These are phyloP conservation scores for Ahaetulla prasina DNA, from an alignment of 2,113 vertebrate genomes.

Conservation along the genomic window DNA sequence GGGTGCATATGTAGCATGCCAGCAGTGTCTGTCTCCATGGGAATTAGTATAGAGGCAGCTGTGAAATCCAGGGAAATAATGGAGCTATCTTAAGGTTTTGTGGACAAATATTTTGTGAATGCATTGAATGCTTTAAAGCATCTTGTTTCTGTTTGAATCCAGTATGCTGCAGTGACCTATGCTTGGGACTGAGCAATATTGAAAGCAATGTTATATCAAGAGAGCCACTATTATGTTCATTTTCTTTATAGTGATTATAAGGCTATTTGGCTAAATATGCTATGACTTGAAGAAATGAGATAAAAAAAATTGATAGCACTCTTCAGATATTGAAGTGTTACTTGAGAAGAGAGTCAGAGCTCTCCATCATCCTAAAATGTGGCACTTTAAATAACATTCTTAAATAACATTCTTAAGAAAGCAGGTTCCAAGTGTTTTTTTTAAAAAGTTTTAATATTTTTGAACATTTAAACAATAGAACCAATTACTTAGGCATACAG, in stretches of 20 bases:
- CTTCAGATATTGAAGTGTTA: background rate
- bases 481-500: background rate
- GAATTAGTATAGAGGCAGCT: background rate
- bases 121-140: background rate
- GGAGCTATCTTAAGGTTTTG: background rate
- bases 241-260: background rate
- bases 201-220: background rate
- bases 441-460: background rate
- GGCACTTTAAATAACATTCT: background rate
- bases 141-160: background rate
- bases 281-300: background rate
- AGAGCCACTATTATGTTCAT: background rate
- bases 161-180: background rate
- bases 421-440: background rate
- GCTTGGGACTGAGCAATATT: background rate
- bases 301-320: background rate
- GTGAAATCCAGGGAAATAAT: background rate
- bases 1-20: background rate
- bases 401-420: background rate
- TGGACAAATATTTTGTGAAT: background rate
- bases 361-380: background rate
- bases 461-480: background rate
- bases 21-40: background rate
- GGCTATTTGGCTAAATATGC: background rate
- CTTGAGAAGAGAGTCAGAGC: background rate